Percentiles rank a stretch among this genome's conserved stretches.
phyloP scores from a whole-genome alignment of 2,113 vertebrate genomes.

The Empidonax traillii region DNA sequence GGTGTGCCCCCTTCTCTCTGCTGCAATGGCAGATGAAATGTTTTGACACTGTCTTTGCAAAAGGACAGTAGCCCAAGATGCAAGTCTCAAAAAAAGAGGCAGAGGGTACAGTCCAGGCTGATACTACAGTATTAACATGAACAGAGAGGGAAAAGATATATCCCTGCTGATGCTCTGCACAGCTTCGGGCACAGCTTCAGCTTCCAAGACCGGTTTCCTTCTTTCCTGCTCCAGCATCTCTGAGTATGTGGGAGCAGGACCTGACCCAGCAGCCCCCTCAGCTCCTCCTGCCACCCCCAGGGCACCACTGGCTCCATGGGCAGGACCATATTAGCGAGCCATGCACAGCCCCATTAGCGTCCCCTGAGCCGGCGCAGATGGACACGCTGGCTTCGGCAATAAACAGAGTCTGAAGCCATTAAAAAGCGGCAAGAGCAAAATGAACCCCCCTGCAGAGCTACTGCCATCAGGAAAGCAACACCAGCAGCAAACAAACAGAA shows the following conservation, averaged over 20 bases:
- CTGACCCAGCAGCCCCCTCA: not conserved
- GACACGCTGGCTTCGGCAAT: not conserved
- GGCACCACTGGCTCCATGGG: rapidly evolving
- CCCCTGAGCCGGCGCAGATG: not conserved
- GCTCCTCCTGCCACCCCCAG: not conserved
- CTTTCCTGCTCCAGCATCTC: not conserved
- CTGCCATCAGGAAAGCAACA: constrained; percentile 9
- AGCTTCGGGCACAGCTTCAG: not conserved
- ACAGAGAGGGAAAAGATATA: not conserved
- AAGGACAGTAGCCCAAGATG: not conserved
- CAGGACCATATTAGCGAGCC: not conserved
- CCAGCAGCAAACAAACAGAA: not conserved
- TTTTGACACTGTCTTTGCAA: not conserved
- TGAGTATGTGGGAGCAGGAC: not conserved
- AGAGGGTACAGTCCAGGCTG: not conserved
- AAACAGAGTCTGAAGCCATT: not conserved
- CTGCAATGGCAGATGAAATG: not conserved
- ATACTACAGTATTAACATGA: not conserved
- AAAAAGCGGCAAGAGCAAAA: not conserved
- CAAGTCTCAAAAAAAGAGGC: not conserved
- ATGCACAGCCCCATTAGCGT: not conserved
- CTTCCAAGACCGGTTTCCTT: not conserved
- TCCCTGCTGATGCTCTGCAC: not conserved
- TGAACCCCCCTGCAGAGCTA: not conserved
- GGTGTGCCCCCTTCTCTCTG: not conserved